Percentiles rank a stretch among this genome's conserved stretches.
Evolutionary conservation across 2,797 vertebrate species (phyloP).

Genomic region (Pangasius krempfi): DNA sequence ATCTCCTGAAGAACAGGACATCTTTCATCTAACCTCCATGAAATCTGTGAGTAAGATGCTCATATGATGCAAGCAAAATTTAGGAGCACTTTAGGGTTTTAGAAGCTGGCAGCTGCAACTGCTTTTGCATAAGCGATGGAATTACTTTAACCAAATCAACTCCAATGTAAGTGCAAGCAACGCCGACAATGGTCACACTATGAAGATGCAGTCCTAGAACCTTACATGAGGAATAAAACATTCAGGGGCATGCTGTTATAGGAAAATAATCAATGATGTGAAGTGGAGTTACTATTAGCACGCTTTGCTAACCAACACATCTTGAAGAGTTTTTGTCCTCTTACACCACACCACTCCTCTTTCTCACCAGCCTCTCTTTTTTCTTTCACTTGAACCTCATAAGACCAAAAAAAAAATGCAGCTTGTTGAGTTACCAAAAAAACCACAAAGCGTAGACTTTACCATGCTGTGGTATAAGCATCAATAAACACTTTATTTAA

Average conservation of each 20-base stretch:
- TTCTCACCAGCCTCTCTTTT: neutral
- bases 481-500: neutral
- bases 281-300: neutral
- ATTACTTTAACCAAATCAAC: neutral
- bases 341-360: too few relatives aligned
- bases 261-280: neutral
- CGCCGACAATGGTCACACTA: neutral
- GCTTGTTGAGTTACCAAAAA: neutral
- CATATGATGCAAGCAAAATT: neutral
- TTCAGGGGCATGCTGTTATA: neutral
- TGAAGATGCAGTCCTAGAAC: neutral
- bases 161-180: neutral
- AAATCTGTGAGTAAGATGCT: neutral
- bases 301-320: too few relatives aligned
- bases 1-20: neutral
- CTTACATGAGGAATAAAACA: neutral
- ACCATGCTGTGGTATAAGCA: neutral
- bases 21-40: neutral
- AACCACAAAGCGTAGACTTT: neutral
- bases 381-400: neutral
- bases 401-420: neutral
- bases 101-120: neutral
- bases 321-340: too few relatives aligned
- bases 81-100: neutral
- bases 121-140: neutral